A percentile compares a stretch with the other conserved stretches of the same genome.
phyloP scores from a whole-genome alignment of 1,140 invertebrate species.

The Stegodyphus dumicola region DNA sequence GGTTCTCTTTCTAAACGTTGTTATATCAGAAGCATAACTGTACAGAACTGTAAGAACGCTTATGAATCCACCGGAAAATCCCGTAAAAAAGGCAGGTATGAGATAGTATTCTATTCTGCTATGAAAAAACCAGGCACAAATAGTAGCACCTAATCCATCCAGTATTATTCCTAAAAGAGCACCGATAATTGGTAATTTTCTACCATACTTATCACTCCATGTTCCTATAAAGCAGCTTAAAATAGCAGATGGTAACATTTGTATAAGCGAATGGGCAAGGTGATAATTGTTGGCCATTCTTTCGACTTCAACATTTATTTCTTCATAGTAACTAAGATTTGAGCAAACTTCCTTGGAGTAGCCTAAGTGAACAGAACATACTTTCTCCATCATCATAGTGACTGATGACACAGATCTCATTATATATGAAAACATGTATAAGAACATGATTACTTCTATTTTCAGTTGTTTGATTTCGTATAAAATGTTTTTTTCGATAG shows the following conservation, averaged over 20 bases:
- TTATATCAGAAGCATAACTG: constrained; percentile 44
- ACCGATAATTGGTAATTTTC: constrained; percentile 24
- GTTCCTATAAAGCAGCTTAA: constrained; percentile 29
- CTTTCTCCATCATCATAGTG: constrained; percentile 47
- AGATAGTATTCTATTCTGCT: constrained; percentile 25
- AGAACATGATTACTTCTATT: constrained; percentile 37
- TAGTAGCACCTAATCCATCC: constrained; percentile 22
- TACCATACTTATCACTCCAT: constrained; percentile 50
- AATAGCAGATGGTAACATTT: constrained; percentile 17
- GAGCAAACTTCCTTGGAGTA: constrained; percentile 2
- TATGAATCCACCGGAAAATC: constrained; percentile 40
- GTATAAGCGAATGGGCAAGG: constrained; percentile 15
- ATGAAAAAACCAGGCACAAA: constrained; percentile 15
- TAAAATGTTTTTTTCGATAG: neutral
- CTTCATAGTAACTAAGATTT: neutral
- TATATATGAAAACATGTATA: constrained; percentile 40
- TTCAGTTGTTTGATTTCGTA: constrained; percentile 16
- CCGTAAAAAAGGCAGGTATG: constrained; percentile 19
- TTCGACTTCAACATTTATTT: constrained; percentile 18
- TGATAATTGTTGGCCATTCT: constrained; percentile 34
- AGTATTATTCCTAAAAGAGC: constrained; percentile 17
- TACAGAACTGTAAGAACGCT: constrained; percentile 31
- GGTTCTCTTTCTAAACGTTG: constrained; percentile 10
- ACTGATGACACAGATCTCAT: constrained; percentile 8
- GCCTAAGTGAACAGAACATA: constrained; percentile 11